Conservation (phyloP, 2,888 invertebrate species). For the Andrena marginata region DNA sequence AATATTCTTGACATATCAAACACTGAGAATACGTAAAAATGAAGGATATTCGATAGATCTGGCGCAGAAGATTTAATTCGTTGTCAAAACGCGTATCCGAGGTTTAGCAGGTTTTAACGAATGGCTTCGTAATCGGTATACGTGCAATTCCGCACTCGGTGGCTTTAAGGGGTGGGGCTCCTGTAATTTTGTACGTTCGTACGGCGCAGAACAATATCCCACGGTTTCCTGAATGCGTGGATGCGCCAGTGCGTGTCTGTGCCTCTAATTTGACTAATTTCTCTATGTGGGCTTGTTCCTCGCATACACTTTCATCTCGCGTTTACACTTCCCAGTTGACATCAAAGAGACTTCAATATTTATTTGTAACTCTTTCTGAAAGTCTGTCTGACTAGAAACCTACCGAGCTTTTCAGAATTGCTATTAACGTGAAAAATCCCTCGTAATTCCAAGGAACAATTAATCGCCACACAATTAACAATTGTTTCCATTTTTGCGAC, state of each 20-base stretch:
- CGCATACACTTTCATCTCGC: constrained; percentile 19
- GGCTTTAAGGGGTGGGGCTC: constrained; percentile 24
- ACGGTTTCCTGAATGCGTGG: constrained; percentile 42
- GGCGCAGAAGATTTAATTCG: neutral
- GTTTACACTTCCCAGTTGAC: constrained; percentile 2
- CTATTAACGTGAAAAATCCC: neutral
- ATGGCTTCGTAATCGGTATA: constrained; percentile 29
- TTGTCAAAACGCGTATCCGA: neutral
- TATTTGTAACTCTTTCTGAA: neutral
- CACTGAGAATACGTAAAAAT: neutral
- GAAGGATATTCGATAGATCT: neutral
- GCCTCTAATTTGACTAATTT: constrained; percentile 57
- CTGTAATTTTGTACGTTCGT: constrained; percentile 30
- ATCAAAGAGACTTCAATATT: constrained; percentile 11
- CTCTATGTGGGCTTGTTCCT: constrained; percentile 31
- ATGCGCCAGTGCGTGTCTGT: constrained; percentile 18
- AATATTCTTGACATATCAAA: neutral
- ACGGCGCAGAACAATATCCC: constrained; percentile 43
- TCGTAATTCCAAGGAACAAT: neutral
- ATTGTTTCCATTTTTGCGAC: too few relatives aligned
- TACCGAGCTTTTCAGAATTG: neutral
- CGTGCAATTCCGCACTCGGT: constrained; percentile 35
- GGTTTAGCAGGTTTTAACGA: constrained; percentile 18
- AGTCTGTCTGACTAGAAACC: neutral
- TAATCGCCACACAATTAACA: too few relatives aligned